Base-by-base conservation (phyloP, 2,797 vertebrate genomes). In the Acanthiza pusilla region DNA sequence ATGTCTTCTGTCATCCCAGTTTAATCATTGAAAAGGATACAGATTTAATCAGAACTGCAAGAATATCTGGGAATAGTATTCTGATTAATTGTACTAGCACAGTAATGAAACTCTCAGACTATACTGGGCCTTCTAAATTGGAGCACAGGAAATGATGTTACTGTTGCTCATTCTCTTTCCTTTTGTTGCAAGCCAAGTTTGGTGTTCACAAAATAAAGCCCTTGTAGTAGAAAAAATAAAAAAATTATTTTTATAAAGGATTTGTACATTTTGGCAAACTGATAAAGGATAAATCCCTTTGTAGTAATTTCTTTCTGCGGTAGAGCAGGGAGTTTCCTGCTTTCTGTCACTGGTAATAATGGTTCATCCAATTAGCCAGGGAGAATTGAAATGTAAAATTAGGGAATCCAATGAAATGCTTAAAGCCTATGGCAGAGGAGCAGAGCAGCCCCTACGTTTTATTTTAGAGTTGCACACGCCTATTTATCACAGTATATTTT, bases 1-100 rank as follows among this genome's bases (percentile, higher is more conserved):
- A 80, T 77, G 40, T 88, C 87, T 88, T 78, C 16, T 84, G 70
- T 84, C 76, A 91, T 63, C 55, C 79, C 34, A 23, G 21, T 84
- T 92, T 75, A 96, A 89, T 89, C 48, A 85, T n/a, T 40, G 67
- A 81, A 88, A 76, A 75, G 40, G 91, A 70, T 60, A 79, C 40
- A 78, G 76, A 80, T 83, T 92, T 88, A 91, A 91, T 88, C 89
- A 93, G 76, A 91, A 92, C 60, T 38, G 32, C 75, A 88, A 63
- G 62, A 88, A 75, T 89, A 83, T 75, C 72, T 86, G 68, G 55
- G 72, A 89, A 77, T 40, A 73, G 76, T n/a, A 54, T 78, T 72
- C 70, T 94, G 79, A 94, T 83, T 68, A 94, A 78, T 78, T 92
- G 82, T 48, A 42, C 47, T 21, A 72, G 50, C 30, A 45, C 26